phyloP scores from a whole-genome alignment of 2,888 invertebrate species.

The Disparrhopalites patrizii region DNA sequence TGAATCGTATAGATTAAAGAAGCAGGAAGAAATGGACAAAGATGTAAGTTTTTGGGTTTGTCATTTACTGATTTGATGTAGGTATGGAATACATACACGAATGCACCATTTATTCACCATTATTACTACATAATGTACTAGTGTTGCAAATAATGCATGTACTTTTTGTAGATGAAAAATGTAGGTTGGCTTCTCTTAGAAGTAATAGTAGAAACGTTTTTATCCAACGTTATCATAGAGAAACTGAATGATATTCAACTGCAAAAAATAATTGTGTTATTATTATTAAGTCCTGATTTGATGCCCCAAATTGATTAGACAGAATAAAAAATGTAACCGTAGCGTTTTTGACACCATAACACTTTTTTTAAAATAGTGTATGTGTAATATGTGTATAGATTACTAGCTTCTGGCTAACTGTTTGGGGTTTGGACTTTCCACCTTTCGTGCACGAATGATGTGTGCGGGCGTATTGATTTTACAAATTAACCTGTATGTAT shows the following conservation, averaged over 20 bases:
- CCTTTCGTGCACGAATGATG: too few relatives aligned
- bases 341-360: too few relatives aligned
- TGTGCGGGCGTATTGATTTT: too few relatives aligned
- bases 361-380: too few relatives aligned
- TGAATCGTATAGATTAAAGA: conserved; percentile 88
- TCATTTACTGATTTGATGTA: neutral
- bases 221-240: too few relatives aligned
- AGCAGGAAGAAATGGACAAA: conserved; percentile 52
- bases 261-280: neutral
- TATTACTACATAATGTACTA: neutral
- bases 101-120: neutral
- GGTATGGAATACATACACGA: neutral
- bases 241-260: too few relatives aligned
- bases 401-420: neutral
- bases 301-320: neutral
- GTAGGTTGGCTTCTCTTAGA: too few relatives aligned
- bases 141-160: neutral
- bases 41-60: conserved; percentile 35
- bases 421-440: neutral
- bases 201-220: too few relatives aligned
- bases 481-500: too few relatives aligned
- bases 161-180: neutral
- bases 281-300: neutral
- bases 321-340: too few relatives aligned
- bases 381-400: too few relatives aligned